Conservation (phyloP, 1,140 invertebrate species). For the Campoletis sonorensis region DNA sequence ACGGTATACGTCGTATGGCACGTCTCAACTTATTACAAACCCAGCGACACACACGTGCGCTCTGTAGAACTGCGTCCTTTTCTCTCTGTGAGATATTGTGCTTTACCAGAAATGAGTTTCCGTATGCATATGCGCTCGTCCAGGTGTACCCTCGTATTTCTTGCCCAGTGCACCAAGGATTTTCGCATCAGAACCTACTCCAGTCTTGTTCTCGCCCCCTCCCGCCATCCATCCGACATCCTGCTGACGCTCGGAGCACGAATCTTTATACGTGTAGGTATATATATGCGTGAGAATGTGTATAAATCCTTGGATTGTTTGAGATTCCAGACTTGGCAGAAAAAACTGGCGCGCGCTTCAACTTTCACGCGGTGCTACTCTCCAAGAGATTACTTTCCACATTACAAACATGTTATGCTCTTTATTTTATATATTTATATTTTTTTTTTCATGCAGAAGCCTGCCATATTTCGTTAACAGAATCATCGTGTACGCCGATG, state of each 20-base stretch:
- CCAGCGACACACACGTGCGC: background rate
- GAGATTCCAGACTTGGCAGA: too few relatives aligned
- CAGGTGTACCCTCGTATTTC: background rate
- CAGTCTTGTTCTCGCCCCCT: background rate
- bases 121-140: slow-evolving; percentile 20
- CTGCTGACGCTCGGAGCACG: background rate
- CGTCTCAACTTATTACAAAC: slow-evolving; percentile 40
- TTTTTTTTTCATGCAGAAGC: too few relatives aligned
- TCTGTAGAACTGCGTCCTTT: too few relatives aligned
- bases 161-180: background rate
- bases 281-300: too few relatives aligned
- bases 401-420: too few relatives aligned
- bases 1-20: background rate
- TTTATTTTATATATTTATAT: too few relatives aligned
- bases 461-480: too few relatives aligned
- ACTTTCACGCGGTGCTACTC: too few relatives aligned
- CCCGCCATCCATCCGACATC: background rate
- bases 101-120: slow-evolving; percentile 44
- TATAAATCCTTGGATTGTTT: too few relatives aligned
- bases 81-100: slow-evolving; percentile 43
- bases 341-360: too few relatives aligned
- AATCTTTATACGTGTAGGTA: background rate
- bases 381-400: too few relatives aligned
- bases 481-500: too few relatives aligned
- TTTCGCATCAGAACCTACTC: slow-evolving; percentile 39